A percentile compares a stretch with the other conserved stretches of the same genome.
These are phyloP conservation scores for Hyposoter dolosus DNA, from an alignment of 2,888 invertebrate species.

Conservation along the genomic window DNA sequence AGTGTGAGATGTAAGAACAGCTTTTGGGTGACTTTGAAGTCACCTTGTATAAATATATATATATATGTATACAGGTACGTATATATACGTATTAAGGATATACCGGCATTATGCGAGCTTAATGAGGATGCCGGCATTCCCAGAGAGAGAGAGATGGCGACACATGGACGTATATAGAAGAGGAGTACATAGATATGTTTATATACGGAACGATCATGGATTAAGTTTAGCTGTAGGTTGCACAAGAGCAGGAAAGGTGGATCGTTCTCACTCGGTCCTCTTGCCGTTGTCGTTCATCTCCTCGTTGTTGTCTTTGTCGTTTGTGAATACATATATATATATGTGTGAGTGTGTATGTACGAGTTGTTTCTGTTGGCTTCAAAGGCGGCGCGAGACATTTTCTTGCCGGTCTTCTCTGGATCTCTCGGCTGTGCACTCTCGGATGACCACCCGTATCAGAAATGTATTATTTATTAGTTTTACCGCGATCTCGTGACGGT, in stretches of 20 bases:
- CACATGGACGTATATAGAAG: conserved; percentile 19
- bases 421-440: conserved; percentile 41
- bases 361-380: conserved; percentile 69
- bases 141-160: conserved; percentile 57
- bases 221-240: conserved; percentile 61
- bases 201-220: conserved; percentile 67
- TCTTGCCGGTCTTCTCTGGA: conserved; percentile 66
- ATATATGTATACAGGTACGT: conserved; percentile 50
- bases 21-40: not conserved
- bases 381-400: conserved; percentile 75
- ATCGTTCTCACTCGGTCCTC: conserved; percentile 39
- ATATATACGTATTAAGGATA: conserved; percentile 62
- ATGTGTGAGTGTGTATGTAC: conserved; percentile 4
- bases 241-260: conserved; percentile 17
- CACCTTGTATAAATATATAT: conserved; percentile 22
- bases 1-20: not conserved
- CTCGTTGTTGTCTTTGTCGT: conserved; percentile 48
- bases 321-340: conserved; percentile 27
- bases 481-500: conserved; percentile 69
- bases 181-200: conserved; percentile 40
- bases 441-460: conserved; percentile 76
- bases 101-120: conserved; percentile 73
- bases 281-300: conserved; percentile 46
- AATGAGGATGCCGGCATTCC: conserved; percentile 77
- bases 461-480: conserved; percentile 78